A percentile compares a stretch with the other conserved stretches of the same genome.
Conservation (phyloP, 2,888 invertebrate genomes). For the Drosophila robusta region DNA sequence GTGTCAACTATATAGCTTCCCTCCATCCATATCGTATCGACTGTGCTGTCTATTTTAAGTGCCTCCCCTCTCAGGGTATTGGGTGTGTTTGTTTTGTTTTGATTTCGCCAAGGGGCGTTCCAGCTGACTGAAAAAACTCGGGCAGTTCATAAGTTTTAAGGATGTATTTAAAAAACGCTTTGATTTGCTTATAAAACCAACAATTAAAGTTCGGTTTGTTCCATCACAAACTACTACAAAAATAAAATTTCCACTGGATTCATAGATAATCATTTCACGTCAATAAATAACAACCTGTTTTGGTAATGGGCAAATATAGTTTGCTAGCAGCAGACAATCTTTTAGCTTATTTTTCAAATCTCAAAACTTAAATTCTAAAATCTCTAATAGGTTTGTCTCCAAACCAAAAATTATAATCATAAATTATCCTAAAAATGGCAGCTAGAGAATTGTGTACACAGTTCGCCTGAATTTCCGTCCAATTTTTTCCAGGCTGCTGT, state of each 20-base stretch:
- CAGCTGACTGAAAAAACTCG: conserved; percentile 25
- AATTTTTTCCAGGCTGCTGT: neutral
- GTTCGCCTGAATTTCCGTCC: neutral
- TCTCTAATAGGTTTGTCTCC: neutral
- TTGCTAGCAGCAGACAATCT: neutral
- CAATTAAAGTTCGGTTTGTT: neutral
- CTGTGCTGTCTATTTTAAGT: conserved; percentile 48
- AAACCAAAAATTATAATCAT: neutral
- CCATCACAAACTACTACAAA: no score
- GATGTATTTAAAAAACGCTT: conserved; percentile 6
- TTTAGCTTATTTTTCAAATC: neutral
- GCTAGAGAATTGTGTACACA: neutral
- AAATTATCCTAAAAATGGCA: conserved; percentile 3
- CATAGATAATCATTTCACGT: no score
- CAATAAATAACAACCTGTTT: no score
- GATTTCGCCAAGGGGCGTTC: conserved; percentile 40
- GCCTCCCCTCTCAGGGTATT: conserved; percentile 3
- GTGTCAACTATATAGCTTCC: conserved; percentile 47
- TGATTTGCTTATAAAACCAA: conserved; percentile 15
- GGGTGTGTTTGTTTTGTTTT: conserved; percentile 34
- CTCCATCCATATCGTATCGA: conserved; percentile 32
- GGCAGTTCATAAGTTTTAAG: neutral
- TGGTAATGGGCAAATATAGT: no score
- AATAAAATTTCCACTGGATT: no score
- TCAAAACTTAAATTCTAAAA: neutral